Evolutionary conservation across 2,888 invertebrate genomes (phyloP), one percentile per base, ranked within the genome.

Genomic region (Rutpela maculata): DNA sequence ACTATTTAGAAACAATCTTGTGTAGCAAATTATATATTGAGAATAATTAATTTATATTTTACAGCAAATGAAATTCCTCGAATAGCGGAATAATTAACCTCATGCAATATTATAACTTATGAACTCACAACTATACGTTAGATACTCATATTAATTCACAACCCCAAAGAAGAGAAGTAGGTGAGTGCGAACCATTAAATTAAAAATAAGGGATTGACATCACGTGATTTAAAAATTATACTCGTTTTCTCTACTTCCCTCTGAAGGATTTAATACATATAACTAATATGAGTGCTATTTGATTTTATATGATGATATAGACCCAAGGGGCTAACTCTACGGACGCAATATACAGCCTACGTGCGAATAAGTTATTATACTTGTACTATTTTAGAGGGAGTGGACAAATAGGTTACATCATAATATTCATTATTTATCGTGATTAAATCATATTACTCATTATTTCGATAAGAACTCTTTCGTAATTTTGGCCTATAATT

Each of bases 271-370:
- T 59, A 50, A 50, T 50, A 60, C 35, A 73, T 63, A 65, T 74
- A 38, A 73, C 73, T 76, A 73, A 73, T 76, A 73, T 65, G 77
- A 70, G 73, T 69, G 68, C 65, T 73, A 69, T 74, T 57, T 59
- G 73, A 76, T 76, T 73, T 73, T 69, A 76, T 65, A 35, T 19
- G 2, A 5, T 19, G 59, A 59, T 59, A 22, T 18, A 22, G 9
- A 19, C 59, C 59, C 59, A 12, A 18, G 59, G 7, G 59, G 19
- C 19, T 10, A 19, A 59, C 22, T 11, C 1, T 11, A 19, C 22
- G 2, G 12, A 18, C 38, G 19, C 43, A 7, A 50, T 17, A 26
- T 62, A 62, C n/a, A 62, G 26, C 55, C 26, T 22, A 67, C 67
- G 55, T 67, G 67, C 56, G 56, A 67, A 67, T 56, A 56, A 55